Evolutionary conservation across 2,113 vertebrate species (phyloP).

Genomic region (Gasterosteus nipponicus): DNA sequence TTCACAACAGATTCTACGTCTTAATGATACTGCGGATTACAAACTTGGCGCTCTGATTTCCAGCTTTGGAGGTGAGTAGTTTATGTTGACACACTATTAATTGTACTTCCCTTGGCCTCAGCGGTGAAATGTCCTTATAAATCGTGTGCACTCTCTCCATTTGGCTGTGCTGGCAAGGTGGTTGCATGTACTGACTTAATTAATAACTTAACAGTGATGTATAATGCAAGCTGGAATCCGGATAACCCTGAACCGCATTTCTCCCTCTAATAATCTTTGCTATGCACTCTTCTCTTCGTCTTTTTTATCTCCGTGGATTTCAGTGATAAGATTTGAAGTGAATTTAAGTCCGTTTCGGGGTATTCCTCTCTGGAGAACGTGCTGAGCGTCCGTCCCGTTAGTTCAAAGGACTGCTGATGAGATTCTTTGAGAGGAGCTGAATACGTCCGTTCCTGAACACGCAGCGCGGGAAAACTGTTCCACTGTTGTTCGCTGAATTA

Average conservation of each 20-base stretch:
- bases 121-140: conserved; percentile 44
- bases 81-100: conserved; percentile 62
- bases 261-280: conserved; percentile 9
- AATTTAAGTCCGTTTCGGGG: conserved; percentile 16
- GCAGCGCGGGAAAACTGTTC: background rate
- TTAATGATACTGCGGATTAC: conserved; percentile 70
- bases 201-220: conserved; percentile 53
- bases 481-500: background rate
- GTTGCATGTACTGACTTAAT: conserved; percentile 37
- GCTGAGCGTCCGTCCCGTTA: background rate
- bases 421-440: conserved; percentile 22
- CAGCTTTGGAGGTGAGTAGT: conserved; percentile 44
- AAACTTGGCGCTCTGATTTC: conserved; percentile 51
- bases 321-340: background rate
- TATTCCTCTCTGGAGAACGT: conserved; percentile 16
- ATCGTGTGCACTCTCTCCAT: conserved; percentile 41
- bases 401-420: conserved; percentile 41
- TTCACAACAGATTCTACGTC: conserved; percentile 55
- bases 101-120: conserved; percentile 52
- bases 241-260: conserved; percentile 9
- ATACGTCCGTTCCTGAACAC: conserved; percentile 23
- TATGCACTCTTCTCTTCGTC: background rate
- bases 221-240: conserved; percentile 43
- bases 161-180: conserved; percentile 41
- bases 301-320: conserved; percentile 3